Percentiles rank a stretch among this genome's conserved stretches.
phyloP scores from a whole-genome alignment of 2,888 invertebrate species.

The Hydraecia micacea region DNA sequence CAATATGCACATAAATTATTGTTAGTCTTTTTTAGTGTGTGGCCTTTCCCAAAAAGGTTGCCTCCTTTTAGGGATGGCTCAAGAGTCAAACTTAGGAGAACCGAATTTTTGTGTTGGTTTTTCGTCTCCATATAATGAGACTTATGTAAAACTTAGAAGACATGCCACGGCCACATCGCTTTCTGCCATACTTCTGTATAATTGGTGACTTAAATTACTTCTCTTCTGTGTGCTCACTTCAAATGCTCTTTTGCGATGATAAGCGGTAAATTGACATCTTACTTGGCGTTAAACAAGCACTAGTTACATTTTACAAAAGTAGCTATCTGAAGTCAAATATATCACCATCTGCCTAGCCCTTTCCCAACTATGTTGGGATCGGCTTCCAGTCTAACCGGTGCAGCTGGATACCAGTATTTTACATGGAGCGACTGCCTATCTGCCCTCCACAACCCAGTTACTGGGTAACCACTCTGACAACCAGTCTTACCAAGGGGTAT shows the following conservation, averaged over 20 bases:
- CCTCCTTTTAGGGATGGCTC: slow-evolving; percentile 34
- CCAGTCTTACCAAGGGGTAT: too few species aligned
- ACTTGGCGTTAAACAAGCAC: neutral
- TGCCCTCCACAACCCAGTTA: too few species aligned
- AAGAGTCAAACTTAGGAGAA: neutral
- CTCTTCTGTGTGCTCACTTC: slow-evolving; percentile 49
- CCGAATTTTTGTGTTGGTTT: too few species aligned
- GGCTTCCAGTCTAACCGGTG: too few species aligned
- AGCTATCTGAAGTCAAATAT: neutral
- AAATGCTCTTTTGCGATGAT: slow-evolving; percentile 26
- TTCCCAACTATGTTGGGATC: too few species aligned
- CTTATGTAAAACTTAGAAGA: neutral
- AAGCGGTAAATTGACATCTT: slow-evolving; percentile 50
- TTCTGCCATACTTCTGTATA: slow-evolving; percentile 20
- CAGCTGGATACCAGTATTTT: too few species aligned
- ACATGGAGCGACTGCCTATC: too few species aligned
- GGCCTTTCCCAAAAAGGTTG: slow-evolving; percentile 35
- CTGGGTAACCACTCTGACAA: too few species aligned
- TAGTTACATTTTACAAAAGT: neutral
- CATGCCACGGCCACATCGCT: neutral
- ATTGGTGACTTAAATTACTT: slow-evolving; percentile 33
- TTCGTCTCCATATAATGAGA: neutral
- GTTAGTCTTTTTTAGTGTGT: slow-evolving; percentile 10
- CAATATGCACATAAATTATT: slow-evolving; percentile 38
- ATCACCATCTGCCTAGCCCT: too few species aligned